These are phyloP conservation scores for Helicolenus hilgendorfi DNA, from an alignment of 2,797 vertebrate genomes.

Conservation along the genomic window DNA sequence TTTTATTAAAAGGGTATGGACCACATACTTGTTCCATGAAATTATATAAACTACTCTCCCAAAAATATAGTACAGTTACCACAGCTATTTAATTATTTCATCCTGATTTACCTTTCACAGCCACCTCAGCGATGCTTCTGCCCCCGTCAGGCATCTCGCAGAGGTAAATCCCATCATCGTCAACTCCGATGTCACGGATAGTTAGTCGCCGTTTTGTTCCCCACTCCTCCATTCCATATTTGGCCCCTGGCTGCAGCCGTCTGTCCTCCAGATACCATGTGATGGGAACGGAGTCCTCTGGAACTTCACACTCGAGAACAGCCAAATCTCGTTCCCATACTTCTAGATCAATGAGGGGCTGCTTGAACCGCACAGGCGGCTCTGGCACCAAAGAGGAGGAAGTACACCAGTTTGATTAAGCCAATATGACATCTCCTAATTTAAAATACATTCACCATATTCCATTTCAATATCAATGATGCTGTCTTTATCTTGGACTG, in stretches of 20 bases:
- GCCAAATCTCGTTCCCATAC: slow-evolving; percentile 95
- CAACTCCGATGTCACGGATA: slow-evolving; percentile 94
- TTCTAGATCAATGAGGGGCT: slow-evolving; percentile 96
- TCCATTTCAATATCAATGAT: not conserved
- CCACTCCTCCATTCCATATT: slow-evolving; percentile 97
- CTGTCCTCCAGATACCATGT: slow-evolving; percentile 98
- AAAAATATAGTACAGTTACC: not conserved
- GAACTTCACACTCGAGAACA: slow-evolving; percentile 97
- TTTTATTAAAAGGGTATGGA: not conserved
- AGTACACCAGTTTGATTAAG: slow-evolving; percentile 14
- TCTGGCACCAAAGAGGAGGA: slow-evolving; percentile 85
- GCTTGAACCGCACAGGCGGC: slow-evolving; percentile 94
- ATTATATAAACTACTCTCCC: not conserved
- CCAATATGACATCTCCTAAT: not conserved
- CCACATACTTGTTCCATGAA: not conserved
- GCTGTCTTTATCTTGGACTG: slow-evolving; percentile 32
- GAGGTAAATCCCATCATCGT: slow-evolving; percentile 98
- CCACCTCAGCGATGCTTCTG: slow-evolving; percentile 96
- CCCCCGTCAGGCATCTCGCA: slow-evolving; percentile 98
- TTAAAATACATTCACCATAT: not conserved
- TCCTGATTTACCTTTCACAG: slow-evolving; percentile 94
- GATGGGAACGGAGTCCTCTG: slow-evolving; percentile 95
- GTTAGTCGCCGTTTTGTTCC: slow-evolving; percentile 94
- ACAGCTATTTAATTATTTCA: not conserved
- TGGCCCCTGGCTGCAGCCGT: slow-evolving; percentile 95